phyloP scores from a whole-genome alignment of 2,888 invertebrate genomes.

The Hedychridium roseum region DNA sequence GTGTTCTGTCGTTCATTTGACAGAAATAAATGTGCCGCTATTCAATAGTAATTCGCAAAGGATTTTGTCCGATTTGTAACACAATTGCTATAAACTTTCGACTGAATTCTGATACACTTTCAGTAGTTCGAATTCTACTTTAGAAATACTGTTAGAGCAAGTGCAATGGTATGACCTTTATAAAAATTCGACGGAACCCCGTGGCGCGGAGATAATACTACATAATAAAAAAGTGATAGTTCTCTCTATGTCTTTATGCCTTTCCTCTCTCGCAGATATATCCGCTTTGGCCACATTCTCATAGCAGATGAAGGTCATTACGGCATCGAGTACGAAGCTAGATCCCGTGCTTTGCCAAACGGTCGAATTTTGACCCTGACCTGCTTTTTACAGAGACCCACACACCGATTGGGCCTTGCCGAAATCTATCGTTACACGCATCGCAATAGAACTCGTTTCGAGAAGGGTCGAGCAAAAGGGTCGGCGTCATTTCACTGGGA shows the following conservation, averaged over 20 bases:
- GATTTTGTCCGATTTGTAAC: too few relatives aligned
- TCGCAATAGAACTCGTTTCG: too few relatives aligned
- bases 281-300: conserved; percentile 1
- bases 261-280: neutral
- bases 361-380: conserved; percentile 41
- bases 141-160: neutral
- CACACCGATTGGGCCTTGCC: conserved; percentile 23
- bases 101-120: too few relatives aligned
- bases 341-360: conserved; percentile 26
- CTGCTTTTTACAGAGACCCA: conserved; percentile 29
- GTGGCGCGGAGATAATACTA: too few relatives aligned
- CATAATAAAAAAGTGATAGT: neutral
- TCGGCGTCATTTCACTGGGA: too few relatives aligned
- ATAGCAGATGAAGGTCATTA: conserved; percentile 6
- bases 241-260: neutral
- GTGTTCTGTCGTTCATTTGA: too few relatives aligned
- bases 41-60: too few relatives aligned
- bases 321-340: conserved; percentile 5
- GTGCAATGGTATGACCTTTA: neutral
- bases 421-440: too few relatives aligned
- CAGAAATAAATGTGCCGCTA: too few relatives aligned
- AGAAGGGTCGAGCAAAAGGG: too few relatives aligned
- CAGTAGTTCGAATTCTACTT: neutral
- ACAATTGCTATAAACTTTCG: too few relatives aligned
- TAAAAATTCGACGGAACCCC: too few relatives aligned